Conservation (phyloP, 2,888 invertebrate species). For the Chrysodeixis includens region DNA sequence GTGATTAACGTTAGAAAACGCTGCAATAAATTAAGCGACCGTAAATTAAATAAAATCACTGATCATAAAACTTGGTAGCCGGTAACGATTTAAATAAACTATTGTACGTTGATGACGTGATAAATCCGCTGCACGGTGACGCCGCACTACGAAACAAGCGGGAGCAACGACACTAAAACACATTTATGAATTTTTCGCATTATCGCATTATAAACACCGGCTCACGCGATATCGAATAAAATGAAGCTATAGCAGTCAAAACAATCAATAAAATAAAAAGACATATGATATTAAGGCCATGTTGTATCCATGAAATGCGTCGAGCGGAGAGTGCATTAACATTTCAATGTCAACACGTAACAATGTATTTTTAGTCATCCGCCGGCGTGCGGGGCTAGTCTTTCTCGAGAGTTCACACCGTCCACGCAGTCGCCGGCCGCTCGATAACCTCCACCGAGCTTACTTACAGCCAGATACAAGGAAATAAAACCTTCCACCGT, state of each 20-base stretch:
- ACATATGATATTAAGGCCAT: slow-evolving; percentile 59
- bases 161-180: slow-evolving; percentile 74
- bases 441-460: slow-evolving; percentile 60
- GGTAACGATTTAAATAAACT: slow-evolving; percentile 67
- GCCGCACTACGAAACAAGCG: slow-evolving; percentile 61
- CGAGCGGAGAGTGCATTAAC: slow-evolving; percentile 86
- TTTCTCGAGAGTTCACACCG: slow-evolving; percentile 70
- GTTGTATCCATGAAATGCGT: slow-evolving; percentile 79
- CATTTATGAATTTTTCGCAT: slow-evolving; percentile 72
- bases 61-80: slow-evolving; percentile 64
- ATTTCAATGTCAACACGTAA: slow-evolving; percentile 89
- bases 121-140: slow-evolving; percentile 62
- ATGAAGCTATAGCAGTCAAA: slow-evolving; percentile 78
- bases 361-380: slow-evolving; percentile 86
- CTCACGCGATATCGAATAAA: slow-evolving; percentile 67
- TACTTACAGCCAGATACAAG: slow-evolving; percentile 59
- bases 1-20: slow-evolving; percentile 41
- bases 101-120: slow-evolving; percentile 50
- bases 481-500: slow-evolving; percentile 54
- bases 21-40: slow-evolving; percentile 50
- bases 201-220: slow-evolving; percentile 71
- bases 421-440: slow-evolving; percentile 53
- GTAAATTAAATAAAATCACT: slow-evolving; percentile 66
- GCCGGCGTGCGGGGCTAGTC: slow-evolving; percentile 78
- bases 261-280: slow-evolving; percentile 81